A percentile compares a stretch with the other conserved stretches of the same genome.
These are phyloP conservation scores for Siniperca chuatsi DNA, from an alignment of 2,113 vertebrate genomes.

Conservation along the genomic window DNA sequence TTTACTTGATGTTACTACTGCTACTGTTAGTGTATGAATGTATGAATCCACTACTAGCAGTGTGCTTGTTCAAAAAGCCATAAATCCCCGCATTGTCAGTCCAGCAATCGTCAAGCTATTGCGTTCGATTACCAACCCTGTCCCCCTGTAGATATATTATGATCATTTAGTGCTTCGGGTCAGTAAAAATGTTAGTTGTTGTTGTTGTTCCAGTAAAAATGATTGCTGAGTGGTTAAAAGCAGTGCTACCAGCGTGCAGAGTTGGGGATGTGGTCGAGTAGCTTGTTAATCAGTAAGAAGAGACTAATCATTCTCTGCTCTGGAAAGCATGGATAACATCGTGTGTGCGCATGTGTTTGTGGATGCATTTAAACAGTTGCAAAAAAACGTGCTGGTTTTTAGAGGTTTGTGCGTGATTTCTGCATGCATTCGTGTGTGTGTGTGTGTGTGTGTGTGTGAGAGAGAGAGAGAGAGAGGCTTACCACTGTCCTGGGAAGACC, in stretches of 20 bases:
- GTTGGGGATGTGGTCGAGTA: background rate
- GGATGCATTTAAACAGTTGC: background rate
- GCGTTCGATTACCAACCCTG: background rate
- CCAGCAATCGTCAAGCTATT: background rate
- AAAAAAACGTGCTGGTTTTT: background rate
- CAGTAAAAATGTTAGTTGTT: background rate
- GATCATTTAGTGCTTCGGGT: background rate
- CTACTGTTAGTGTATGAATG: too few species aligned
- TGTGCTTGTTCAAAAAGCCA: background rate
- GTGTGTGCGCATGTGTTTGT: background rate
- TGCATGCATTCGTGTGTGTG: background rate
- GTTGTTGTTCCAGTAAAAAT: background rate
- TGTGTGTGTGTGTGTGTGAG: too few species aligned
- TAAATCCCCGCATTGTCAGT: background rate
- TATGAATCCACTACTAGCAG: too few species aligned
- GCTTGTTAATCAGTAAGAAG: conserved; percentile 35
- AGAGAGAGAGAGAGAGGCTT: too few species aligned
- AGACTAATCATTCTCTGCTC: conserved; percentile 5
- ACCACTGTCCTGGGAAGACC: conserved; percentile 10
- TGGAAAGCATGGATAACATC: conserved; percentile 25
- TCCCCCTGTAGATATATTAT: too few species aligned
- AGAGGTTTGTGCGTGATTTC: background rate
- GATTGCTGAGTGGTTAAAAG: background rate
- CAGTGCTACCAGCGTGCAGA: background rate
- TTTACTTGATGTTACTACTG: background rate